phyloP scores from a whole-genome alignment of 2,888 invertebrate genomes.

The Cynaeus angustus region DNA sequence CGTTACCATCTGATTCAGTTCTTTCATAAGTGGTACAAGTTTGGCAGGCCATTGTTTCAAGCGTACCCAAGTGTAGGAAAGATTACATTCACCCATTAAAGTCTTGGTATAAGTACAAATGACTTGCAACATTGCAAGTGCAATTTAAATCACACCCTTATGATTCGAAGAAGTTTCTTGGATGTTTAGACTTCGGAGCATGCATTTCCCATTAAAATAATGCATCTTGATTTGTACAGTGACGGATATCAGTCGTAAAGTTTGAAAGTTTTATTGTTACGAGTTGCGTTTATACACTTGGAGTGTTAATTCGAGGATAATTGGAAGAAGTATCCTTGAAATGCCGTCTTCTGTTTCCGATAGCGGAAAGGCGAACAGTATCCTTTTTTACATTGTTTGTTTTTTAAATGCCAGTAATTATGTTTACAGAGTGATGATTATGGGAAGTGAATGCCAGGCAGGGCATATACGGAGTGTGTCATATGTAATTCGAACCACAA shows the following conservation, averaged over 20 bases:
- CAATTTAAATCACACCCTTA: conserved; percentile 21
- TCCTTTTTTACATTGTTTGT: conserved; percentile 6
- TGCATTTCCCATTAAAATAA: conserved; percentile 17
- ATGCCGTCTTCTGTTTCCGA: neutral
- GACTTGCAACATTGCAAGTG: conserved; percentile 11
- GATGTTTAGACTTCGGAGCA: neutral
- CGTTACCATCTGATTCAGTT: neutral
- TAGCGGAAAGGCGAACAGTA: neutral
- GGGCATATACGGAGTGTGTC: no score
- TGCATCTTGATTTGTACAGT: conserved; percentile 7
- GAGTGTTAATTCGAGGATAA: conserved; percentile 23
- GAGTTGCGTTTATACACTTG: conserved; percentile 13
- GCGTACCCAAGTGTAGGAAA: neutral
- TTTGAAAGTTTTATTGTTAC: conserved; percentile 24
- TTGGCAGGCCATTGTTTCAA: neutral
- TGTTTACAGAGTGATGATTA: neutral
- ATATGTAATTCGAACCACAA: no score
- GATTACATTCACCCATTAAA: neutral
- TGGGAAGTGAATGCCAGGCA: neutral
- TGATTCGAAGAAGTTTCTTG: neutral
- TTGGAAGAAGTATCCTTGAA: conserved; percentile 12
- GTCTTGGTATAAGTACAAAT: conserved; percentile 11
- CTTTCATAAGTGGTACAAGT: neutral
- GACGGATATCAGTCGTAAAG: conserved; percentile 17
- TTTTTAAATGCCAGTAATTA: neutral